Evolutionary conservation across 2,113 vertebrate genomes (phyloP).

Genomic region (Ceyx cyanopectus): DNA sequence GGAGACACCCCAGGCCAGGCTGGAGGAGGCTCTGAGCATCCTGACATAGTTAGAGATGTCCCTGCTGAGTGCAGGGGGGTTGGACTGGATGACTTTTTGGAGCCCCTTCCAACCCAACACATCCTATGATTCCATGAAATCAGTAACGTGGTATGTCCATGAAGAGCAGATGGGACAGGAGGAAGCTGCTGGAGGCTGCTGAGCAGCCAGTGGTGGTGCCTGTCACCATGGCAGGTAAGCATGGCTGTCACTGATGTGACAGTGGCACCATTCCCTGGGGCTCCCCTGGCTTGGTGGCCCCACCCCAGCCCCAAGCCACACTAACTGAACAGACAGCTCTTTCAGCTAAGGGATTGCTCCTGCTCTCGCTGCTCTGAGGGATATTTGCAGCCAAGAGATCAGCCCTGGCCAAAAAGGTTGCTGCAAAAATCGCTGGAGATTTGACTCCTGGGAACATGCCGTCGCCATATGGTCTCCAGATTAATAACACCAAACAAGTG

Average conservation of each 20-base stretch:
- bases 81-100: no score
- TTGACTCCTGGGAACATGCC: slow-evolving; percentile 38
- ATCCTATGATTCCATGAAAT: not conserved
- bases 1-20: no score
- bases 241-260: not conserved
- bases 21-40: no score
- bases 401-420: slow-evolving; percentile 32
- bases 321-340: not conserved
- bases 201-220: not conserved
- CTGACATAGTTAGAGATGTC: no score
- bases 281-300: not conserved
- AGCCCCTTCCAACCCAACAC: no score
- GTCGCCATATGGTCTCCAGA: slow-evolving; percentile 50
- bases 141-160: not conserved
- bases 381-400: slow-evolving; percentile 24
- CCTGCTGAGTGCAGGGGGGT: no score
- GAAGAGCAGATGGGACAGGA: not conserved
- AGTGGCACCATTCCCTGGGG: not conserved
- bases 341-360: not conserved
- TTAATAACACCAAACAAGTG: slow-evolving; percentile 59
- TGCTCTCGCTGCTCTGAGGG: not conserved
- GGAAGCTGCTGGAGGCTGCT: slow-evolving; percentile 8
- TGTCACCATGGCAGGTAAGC: not conserved
- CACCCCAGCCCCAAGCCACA: not conserved
- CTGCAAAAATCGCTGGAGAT: slow-evolving; percentile 20